Evolutionary conservation across 1,140 invertebrate genomes (phyloP), one percentile per base, ranked within the genome.

Genomic region (Drosophila sp.): DNA sequence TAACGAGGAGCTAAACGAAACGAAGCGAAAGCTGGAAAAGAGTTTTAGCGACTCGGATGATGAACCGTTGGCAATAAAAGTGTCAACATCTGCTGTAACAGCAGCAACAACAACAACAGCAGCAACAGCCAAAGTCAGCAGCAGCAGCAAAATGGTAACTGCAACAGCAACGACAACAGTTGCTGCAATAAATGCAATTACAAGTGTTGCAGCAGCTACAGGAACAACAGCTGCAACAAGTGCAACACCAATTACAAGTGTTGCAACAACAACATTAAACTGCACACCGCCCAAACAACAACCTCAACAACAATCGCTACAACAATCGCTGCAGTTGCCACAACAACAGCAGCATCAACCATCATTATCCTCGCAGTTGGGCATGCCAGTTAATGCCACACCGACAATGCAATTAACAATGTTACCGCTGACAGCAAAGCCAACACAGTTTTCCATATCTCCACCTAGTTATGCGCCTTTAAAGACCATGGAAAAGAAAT

Each of bases 11-110:
- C 72, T 90, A 34, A 91, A 91, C 67, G 90, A 91, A 75, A 91
- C 89, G 16, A 92, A 92, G 64, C 86, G 91, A 8, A 92, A 93
- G 76, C 71, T 91, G 18, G 91, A 92, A 51, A 91, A 91, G 75
- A 93, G 89, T 72, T 94, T 94, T 53, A 94, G 93, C 78, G 94
- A 94, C 80, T 94, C 94, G 11, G 94, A 94, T 81, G 94, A 94
- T 75, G 94, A 94, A 78, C 93, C 93, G 16, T 66, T 94, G 48
- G 93, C 93, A 36, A 90, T 90, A 11, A 94, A 94, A 80, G 79
- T 93, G 63, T 91, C 87, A n/a, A 78, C 8, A 73, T 89, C 54
- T 76, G 73, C 69, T 29, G 25, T 25, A 58, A 41, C 57, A 61
- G 59, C 75, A 64, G 25, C 82, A 29, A 50, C 61, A 69, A 41